Base-by-base conservation (phyloP, 2,797 vertebrate species). In the Hapalemur alaotrensis region DNA sequence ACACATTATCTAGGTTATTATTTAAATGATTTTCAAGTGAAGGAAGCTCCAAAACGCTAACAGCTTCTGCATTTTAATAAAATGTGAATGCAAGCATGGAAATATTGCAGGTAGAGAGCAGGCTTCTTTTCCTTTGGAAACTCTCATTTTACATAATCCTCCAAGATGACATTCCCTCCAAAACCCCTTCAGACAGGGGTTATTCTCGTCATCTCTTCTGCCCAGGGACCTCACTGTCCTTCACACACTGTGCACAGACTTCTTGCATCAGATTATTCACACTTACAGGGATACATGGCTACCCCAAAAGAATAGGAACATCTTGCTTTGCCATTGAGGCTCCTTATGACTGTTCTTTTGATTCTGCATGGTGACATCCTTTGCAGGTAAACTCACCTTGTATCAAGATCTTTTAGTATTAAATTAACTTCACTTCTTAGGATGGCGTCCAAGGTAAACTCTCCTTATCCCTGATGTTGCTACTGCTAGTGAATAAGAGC, bases 11-110 rank as follows among this genome's bases (percentile, higher is more conserved):
- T 87, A 69, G 52, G 50, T 22, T 80, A 57, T 82, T 61, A n/a
- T 79, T 79, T 67, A 81, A 65, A 59, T 46, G 35, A 63, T 48
- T 92, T 79, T 81, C 48, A 82, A 92, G 43, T 43, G 38, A 46
- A 79, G 14, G 59, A 35, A 94, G 18, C n/a, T 38, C 48, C 0
- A 8, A 65, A 69, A 63, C 38, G 48, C 30, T 17, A 73, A 54
- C 4, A 22, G 48, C 20, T 6, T 43, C 65, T 48, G 7, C 32
- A 81, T 61, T 92, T 65, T 65, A 69, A 67, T 46, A 61, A 54
- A 43, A 78, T 15, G 13, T 59, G 10, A 85, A 23, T 11, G 6
- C n/a, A 91, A 57, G 23, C 20, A 35, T 54, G 35, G 30, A 84
- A 73, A 61, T 8, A 1, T 18, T 46, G 13, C 9, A 65, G 38